These are phyloP conservation scores for Apoda limacodes DNA, from an alignment of 2,888 invertebrate species.

Conservation along the genomic window DNA sequence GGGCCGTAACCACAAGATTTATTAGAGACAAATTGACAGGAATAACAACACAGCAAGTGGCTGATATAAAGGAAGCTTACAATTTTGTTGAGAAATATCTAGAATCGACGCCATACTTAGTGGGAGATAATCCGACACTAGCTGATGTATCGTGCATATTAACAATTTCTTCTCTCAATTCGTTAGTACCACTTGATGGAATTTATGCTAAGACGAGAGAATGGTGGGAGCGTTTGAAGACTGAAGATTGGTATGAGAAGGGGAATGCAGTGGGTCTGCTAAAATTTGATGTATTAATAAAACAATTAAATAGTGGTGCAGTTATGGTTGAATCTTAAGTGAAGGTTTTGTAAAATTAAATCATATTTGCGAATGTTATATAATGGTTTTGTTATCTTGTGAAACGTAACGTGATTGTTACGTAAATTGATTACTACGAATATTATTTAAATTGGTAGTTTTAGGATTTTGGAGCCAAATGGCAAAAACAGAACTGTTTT, in stretches of 20 bases:
- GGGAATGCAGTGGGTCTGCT: slow-evolving; percentile 26
- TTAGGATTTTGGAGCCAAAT: too few relatives aligned
- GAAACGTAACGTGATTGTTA: too few relatives aligned
- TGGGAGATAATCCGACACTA: slow-evolving; percentile 27
- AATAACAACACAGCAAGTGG: slow-evolving; percentile 19
- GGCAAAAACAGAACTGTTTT: too few relatives aligned
- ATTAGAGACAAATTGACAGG: slow-evolving; percentile 12
- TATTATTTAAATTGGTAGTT: too few relatives aligned
- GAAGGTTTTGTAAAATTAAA: too few relatives aligned
- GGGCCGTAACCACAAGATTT: slow-evolving; percentile 12
- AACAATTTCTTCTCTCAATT: slow-evolving; percentile 24
- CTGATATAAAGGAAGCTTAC: slow-evolving; percentile 25
- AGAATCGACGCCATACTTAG: slow-evolving; percentile 24
- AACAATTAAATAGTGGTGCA: too few relatives aligned
- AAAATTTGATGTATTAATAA: too few relatives aligned
- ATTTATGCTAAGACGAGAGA: slow-evolving; percentile 25
- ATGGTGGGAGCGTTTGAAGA: slow-evolving; percentile 26
- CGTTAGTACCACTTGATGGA: slow-evolving; percentile 24
- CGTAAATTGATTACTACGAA: too few relatives aligned
- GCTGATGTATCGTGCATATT: slow-evolving; percentile 33
- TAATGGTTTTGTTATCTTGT: too few relatives aligned
- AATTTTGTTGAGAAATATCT: slow-evolving; percentile 31
- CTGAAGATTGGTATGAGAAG: slow-evolving; percentile 28
- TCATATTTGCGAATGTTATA: too few relatives aligned
- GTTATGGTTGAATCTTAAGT: too few relatives aligned